Evolutionary conservation across 1,140 invertebrate genomes (phyloP), one percentile per base, ranked within the genome.

Genomic region (Arion vulgaris): DNA sequence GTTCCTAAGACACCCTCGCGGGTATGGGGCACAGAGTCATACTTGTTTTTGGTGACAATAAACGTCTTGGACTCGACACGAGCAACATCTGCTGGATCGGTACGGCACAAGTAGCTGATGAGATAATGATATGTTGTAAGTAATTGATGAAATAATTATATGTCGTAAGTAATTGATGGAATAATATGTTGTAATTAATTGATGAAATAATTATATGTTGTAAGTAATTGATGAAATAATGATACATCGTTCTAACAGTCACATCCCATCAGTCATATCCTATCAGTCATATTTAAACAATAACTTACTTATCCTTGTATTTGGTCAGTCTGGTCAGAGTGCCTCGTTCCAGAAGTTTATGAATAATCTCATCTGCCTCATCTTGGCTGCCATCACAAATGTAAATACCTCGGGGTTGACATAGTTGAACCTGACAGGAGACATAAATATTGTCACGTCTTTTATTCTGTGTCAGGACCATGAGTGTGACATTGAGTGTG

Each of bases 31-130:
- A 98, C 95, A 0, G 98, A 96, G 66, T 98, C 96, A 17, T 94
- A 93, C 89, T 95, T 95, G 5, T 95, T 93, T 0, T 95, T 94
- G 0, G 98, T 98, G 85, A 96, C 96, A 89, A 99, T 99, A 92
- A 98, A 98, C 0, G 98, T 99, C 86, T 95, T 95, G 41, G 96
- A 97, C 92, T 99, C 98, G 0, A 99, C 98, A 45, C 98, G 94
- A 0, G 98, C 98, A 2, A 99, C 98, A 93, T 99, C 98, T 0
- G 95, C 95, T 0, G 98, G 98, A 93, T 99, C 98, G 0, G 98
- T 99, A 87, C 95, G 94, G 15, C 97, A 96, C 84, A 99, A 93
- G 95, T 96, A 99, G 90, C 96, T 97, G 66, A 7, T 83, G 68
- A 34, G 19, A 77, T 17, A 71, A 15, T n/a, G n/a, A n/a, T n/a